These are phyloP conservation scores for Eristalinus sepulchralis DNA, from an alignment of 2,888 invertebrate genomes.

Conservation along the genomic window DNA sequence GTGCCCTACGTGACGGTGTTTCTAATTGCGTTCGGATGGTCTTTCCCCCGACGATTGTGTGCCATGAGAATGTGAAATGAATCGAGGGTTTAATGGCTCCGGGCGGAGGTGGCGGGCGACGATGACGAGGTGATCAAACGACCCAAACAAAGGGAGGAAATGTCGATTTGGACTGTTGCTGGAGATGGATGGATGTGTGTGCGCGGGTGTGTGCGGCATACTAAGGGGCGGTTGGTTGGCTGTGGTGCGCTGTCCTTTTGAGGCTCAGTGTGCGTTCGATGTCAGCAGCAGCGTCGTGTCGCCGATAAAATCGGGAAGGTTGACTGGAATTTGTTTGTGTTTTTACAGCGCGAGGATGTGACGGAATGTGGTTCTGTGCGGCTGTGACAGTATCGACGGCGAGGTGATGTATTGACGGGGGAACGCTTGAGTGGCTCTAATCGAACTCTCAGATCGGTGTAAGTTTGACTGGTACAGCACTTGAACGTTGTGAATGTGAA, in stretches of 20 bases:
- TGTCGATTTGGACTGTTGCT: slow-evolving; percentile 38
- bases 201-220: slow-evolving; percentile 53
- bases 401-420: background rate
- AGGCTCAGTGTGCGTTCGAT: slow-evolving; percentile 4
- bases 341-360: background rate
- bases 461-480: background rate
- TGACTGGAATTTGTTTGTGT: background rate
- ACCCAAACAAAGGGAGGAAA: slow-evolving; percentile 40
- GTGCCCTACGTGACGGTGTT: slow-evolving; percentile 41
- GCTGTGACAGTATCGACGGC: background rate
- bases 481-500: background rate
- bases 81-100: slow-evolving; percentile 42
- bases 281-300: background rate
- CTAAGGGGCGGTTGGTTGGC: slow-evolving; percentile 1
- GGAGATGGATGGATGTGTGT: background rate
- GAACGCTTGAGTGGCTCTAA: background rate
- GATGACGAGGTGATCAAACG: slow-evolving; percentile 15
- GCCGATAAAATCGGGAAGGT: slow-evolving; percentile 2
- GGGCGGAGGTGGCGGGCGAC: background rate
- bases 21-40: slow-evolving; percentile 23
- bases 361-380: background rate
- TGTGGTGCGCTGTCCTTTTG: background rate
- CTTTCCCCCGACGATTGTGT: slow-evolving; percentile 38
- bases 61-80: slow-evolving; percentile 63
- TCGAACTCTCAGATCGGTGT: background rate